phyloP scores from a whole-genome alignment of 2,113 vertebrate species.

The Numida meleagris region DNA sequence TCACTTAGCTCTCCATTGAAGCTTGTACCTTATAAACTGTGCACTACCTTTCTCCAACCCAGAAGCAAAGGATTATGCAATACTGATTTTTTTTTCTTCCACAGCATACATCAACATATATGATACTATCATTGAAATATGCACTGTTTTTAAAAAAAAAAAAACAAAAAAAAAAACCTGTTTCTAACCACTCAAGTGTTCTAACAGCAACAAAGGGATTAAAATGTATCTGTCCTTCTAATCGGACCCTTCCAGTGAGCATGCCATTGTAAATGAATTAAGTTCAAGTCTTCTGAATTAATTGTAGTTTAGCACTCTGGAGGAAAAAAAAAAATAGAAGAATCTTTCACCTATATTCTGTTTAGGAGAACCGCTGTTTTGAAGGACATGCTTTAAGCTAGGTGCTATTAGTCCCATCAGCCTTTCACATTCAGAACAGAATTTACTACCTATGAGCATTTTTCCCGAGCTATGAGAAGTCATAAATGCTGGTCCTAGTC shows the following conservation, averaged over 20 bases:
- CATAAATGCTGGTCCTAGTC: neutral
- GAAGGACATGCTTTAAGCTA: neutral
- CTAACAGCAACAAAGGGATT: neutral
- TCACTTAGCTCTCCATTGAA: neutral
- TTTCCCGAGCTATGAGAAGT: neutral
- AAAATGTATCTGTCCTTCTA: neutral
- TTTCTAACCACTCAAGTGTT: neutral
- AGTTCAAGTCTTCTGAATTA: neutral
- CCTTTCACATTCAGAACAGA: neutral
- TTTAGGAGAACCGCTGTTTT: neutral
- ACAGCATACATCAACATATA: neutral
- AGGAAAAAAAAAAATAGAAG: neutral
- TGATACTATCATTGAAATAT: neutral
- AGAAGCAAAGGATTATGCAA: neutral
- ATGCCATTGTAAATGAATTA: neutral
- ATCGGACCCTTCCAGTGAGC: neutral
- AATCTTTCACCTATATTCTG: no score
- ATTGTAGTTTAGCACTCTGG: neutral
- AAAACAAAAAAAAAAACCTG: neutral
- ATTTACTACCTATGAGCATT: neutral
- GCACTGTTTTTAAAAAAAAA: neutral
- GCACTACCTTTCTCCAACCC: neutral
- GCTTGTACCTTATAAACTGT: neutral
- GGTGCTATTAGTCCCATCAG: neutral
- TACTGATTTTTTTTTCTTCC: neutral